Conservation (phyloP, 1,140 invertebrate species). For the Metopolophium dirhodum region DNA sequence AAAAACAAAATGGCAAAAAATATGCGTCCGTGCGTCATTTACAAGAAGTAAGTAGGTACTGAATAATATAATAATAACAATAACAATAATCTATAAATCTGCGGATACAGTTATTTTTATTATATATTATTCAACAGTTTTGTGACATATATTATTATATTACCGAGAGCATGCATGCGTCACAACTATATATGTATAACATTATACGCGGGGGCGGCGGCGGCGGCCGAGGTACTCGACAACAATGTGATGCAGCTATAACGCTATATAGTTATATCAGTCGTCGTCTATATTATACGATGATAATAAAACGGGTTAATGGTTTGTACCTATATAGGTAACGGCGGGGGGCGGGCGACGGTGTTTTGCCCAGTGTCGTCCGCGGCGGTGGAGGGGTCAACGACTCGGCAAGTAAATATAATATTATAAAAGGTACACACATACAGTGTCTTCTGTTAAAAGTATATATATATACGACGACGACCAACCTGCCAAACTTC, state of each 20-base stretch:
- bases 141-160: neutral
- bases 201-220: neutral
- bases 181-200: neutral
- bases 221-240: neutral
- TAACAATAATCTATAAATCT: neutral
- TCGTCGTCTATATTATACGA: neutral
- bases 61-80: neutral
- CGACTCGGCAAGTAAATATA: conserved; percentile 33
- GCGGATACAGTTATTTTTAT: neutral
- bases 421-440: neutral
- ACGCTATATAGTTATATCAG: neutral
- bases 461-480: neutral
- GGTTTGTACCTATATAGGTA: neutral
- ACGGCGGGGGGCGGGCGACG: neutral
- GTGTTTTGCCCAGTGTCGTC: conserved; percentile 7
- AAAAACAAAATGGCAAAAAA: neutral
- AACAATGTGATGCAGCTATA: neutral
- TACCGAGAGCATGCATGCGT: neutral
- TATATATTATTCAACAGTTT: neutral
- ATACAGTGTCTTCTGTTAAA: neutral
- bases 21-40: neutral
- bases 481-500: conserved; percentile 21
- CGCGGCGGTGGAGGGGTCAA: conserved; percentile 5
- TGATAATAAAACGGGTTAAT: conserved; percentile 37
- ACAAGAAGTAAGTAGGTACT: neutral